Evolutionary conservation across 37 sponge, comb jelly and placozoan species (phyloP).

Genomic region (Aphrocallistes beatrix): DNA sequence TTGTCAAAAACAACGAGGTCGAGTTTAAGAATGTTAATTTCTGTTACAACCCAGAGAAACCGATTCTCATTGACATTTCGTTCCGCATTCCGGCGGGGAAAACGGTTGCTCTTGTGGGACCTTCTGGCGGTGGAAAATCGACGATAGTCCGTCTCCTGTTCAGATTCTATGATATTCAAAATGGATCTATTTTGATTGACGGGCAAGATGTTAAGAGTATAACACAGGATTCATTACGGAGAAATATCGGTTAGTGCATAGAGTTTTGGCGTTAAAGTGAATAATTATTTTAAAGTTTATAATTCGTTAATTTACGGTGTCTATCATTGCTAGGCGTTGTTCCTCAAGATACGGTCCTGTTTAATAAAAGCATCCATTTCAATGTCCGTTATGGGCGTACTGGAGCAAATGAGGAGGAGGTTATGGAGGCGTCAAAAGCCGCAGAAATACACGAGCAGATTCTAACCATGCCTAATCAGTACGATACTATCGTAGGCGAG

Average conservation of each 20-base stretch:
- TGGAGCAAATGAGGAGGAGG: conserved; percentile 59
- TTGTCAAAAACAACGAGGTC: conserved; percentile 43
- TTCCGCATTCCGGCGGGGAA: conserved; percentile 71
- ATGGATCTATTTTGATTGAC: conserved; percentile 68
- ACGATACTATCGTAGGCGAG: conserved; percentile 90
- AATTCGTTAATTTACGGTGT: no score
- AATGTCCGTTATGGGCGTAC: conserved; percentile 84
- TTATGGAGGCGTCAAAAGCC: conserved; percentile 55
- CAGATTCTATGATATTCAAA: conserved; percentile 76
- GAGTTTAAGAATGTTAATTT: conserved; percentile 82
- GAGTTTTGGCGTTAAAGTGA: no score
- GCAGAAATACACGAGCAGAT: conserved; percentile 86
- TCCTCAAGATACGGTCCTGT: conserved; percentile 97
- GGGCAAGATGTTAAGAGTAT: conserved; percentile 68
- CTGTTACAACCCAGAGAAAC: conserved; percentile 64
- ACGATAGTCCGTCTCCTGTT: conserved; percentile 95
- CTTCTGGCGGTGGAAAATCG: conserved; percentile 91
- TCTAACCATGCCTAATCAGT: conserved; percentile 63
- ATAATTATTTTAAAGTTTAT: no score
- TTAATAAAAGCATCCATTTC: conserved; percentile 84
- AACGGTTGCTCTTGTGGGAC: conserved; percentile 89
- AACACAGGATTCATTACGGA: conserved; percentile 55
- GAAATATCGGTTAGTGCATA: conserved; percentile 38
- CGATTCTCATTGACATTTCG: conserved; percentile 59
- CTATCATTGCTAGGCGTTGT: conserved; percentile 52